Evolutionary conservation across 2,113 vertebrate species (phyloP), one percentile per base, ranked within the genome.

Genomic region (Bombycilla garrulus): DNA sequence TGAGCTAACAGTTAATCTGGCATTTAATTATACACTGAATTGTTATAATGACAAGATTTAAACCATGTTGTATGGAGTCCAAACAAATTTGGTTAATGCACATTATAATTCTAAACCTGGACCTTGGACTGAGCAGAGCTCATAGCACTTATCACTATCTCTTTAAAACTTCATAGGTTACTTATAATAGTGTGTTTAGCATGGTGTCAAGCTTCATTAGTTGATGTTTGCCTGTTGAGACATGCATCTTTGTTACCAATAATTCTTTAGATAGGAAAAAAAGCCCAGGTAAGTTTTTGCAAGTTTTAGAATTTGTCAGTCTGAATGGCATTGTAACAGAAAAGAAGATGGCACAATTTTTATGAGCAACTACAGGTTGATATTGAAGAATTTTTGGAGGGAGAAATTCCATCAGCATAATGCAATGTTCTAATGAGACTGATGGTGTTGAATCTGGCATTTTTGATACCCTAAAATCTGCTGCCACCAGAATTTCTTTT

Each of bases 381-480:
- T 85, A 29, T 10, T 11, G 33, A 84, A 51, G 17, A 48, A 12
- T 23, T 51, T 61, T 82, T 25, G 1, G 0, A 5, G 15, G 22
- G 15, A 38, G 38, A 62, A 91, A 87, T 85, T 94, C 54, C 38
- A 15, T 79, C 47, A 70, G 42, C 11, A 35, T 60, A 47, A 18
- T 72, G 42, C 42, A n/a, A 13, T 76, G 48, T n/a, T 95, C 53
- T 95, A 21, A 36, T 60, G 85, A 92, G 87, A 42, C 51, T 83
- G 56, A 81, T 82, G 74, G 42, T 70, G 42, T 85, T 82, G 45
- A 65, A 84, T 66, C 31, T 92, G 74, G 66, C 62, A 40, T 61
- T 94, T 91, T 78, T 93, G 40, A 48, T 91, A 54, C 24, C 33
- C 38, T 86, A 90, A 86, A 88, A 62, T 90, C 47, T 93, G 64